Evolutionary conservation across 1,140 invertebrate species (phyloP).

Genomic region (Drosophila nasuta): DNA sequence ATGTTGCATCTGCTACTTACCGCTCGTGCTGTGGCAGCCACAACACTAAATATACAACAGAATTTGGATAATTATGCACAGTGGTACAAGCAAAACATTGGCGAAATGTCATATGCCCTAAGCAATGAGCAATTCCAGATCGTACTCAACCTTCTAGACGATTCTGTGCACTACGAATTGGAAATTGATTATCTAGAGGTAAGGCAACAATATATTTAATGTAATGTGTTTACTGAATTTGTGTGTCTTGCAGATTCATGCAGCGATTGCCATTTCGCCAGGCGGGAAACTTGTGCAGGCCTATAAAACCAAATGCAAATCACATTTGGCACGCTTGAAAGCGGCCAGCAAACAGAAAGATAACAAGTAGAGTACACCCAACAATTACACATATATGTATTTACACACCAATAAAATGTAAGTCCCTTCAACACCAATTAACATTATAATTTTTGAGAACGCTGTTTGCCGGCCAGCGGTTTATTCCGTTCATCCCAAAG

Average conservation of each 20-base stretch:
- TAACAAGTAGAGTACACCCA: constrained; percentile 9
- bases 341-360: constrained; percentile 24
- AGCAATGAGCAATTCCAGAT: constrained; percentile 66
- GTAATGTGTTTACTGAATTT: background rate
- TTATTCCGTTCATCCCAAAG: constrained; percentile 91
- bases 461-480: constrained; percentile 70
- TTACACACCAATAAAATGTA: constrained; percentile 20
- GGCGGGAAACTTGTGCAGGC: constrained; percentile 75
- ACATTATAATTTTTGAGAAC: constrained; percentile 63
- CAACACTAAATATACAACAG: constrained; percentile 59
- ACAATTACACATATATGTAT: constrained; percentile 16
- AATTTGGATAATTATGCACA: constrained; percentile 78
- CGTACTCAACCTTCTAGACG: constrained; percentile 57
- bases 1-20: constrained; percentile 69
- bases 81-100: constrained; percentile 81
- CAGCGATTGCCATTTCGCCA: constrained; percentile 72
- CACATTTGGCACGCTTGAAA: constrained; percentile 57
- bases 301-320: constrained; percentile 74
- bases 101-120: constrained; percentile 75
- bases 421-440: background rate
- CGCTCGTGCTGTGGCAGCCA: constrained; percentile 64
- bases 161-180: constrained; percentile 67
- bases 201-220: background rate
- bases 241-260: constrained; percentile 65
- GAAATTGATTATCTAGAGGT: constrained; percentile 74